Evolutionary conservation across 2,797 vertebrate genomes (phyloP), one percentile per base, ranked within the genome.

Genomic region (Champsocephalus gunnari): DNA sequence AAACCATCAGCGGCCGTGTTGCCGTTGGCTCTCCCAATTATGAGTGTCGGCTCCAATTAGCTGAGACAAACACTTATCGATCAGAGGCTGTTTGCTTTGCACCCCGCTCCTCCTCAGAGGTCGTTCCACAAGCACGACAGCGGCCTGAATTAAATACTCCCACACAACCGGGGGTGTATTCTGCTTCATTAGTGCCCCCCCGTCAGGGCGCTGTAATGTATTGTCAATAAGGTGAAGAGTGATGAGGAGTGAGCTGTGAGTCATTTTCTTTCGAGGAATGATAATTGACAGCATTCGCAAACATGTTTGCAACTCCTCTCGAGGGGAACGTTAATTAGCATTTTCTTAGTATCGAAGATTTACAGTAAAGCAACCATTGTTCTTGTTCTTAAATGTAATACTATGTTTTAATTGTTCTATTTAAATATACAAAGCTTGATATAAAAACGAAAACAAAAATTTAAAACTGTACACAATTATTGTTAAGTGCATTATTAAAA

Each of bases 41-140:
- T 90, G 79, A 84, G 79, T 66, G 90, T 86, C 91, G 28, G 83
- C 83, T 88, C 86, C 84, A 92, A 90, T 94, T 92, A 92, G 82
- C 78, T 48, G 72, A 84, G 87, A 89, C 92, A 88, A 84, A 80
- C 69, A 65, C 62, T 58, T 92, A 92, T 94, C 86, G 93, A 94
- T 92, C 81, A 66, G 67, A 82, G 55, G 68, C 74, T n/a, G 13
- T 24, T 24, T 24, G 24, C 24, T 85, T 81, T 75, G 62, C 69
- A 51, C 71, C 66, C 49, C 73, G 71, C 66, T 71, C 63, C 10
- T 75, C 63, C 69, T 80, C 60, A 68, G 84, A 89, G 88, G 90
- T 91, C 85, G 75, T 61, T 5, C 11, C 0, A 66, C 71, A 69
- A 68, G 69, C 54, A 62, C 58, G 21, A 2, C 62, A 32, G 44